Evolutionary conservation across 35 echinoderm and acorn worm species (phyloP), one percentile per base, ranked within the genome.

Genomic region (Strongylocentrotus purpuratus): DNA sequence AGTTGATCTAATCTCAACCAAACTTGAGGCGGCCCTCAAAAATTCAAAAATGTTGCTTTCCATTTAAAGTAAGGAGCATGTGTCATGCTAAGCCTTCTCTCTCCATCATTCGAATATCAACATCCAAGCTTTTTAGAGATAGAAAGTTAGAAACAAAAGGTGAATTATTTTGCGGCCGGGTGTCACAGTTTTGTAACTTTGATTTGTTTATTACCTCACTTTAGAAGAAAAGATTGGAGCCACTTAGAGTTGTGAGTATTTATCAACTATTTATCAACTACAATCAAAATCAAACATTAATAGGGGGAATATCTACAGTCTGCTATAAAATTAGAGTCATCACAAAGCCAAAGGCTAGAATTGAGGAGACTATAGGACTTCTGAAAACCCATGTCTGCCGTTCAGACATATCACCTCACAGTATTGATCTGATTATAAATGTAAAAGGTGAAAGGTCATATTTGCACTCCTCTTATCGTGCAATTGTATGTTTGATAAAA

Each of bases 211-310:
- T 78, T 78, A 78, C 65, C 65, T 78, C 65, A 78, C 65, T 78
- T 78, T 78, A 78, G 65, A 78, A 78, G 65, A 78, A 28, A 78
- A 78, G n/a, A 22, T 78, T 78, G 65, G 65, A 78, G 65, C 65
- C 65, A 28, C 22, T 78, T 78, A 78, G 65, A 78, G 65, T 78
- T 78, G 65, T 78, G 65, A 78, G 65, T 78, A 78, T 78, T 28
- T n/a, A 8, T 70, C 1, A 55, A 55, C 52, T 59, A 78, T n/a
- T 78, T 78, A 78, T 78, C 65, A 78, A 78, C 65, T 28, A n/a
- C 20, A 59, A 59, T 59, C 52, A 78, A 78, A 78, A 78, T 78
- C 20, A 78, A 8, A 78, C 18, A 70, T 6, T 70, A 78, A n/a
- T 55, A 0, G 10, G 50, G 50, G 28, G 45, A 88, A 5, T 88